Evolutionary conservation across 2,113 vertebrate species (phyloP).

Genomic region (Lonchura striata): DNA sequence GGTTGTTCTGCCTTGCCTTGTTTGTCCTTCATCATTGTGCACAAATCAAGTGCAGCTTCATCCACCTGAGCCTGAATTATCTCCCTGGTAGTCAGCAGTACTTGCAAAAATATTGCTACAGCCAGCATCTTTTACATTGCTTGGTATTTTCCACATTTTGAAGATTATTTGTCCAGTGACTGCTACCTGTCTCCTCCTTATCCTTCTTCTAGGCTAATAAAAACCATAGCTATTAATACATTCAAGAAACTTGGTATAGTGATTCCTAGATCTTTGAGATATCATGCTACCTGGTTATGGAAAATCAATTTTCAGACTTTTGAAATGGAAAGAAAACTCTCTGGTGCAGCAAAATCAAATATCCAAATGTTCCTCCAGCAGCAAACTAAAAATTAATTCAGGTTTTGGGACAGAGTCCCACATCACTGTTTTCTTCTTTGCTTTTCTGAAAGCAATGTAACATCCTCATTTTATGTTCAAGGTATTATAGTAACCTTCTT

Average conservation of each 20-base stretch:
- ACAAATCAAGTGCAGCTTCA: background rate
- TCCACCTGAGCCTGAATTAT: background rate
- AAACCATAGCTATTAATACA: background rate
- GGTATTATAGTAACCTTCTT: background rate
- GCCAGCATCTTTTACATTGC: constrained; percentile 18
- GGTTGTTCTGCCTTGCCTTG: background rate
- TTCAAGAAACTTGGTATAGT: background rate
- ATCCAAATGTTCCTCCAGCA: background rate
- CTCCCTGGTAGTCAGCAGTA: background rate
- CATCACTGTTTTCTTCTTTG: background rate
- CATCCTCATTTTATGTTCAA: background rate
- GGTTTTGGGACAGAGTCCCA: background rate
- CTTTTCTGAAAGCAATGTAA: background rate
- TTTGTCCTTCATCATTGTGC: background rate
- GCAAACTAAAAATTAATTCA: background rate
- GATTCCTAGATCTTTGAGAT: background rate
- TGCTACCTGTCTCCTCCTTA: background rate
- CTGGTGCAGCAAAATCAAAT: background rate
- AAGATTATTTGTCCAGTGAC: background rate
- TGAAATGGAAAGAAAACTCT: background rate
- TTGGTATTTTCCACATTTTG: background rate
- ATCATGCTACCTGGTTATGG: background rate
- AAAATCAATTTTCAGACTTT: background rate
- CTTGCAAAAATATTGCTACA: background rate
- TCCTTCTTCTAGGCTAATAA: background rate